These are phyloP conservation scores for Ciona savignyi DNA, from an alignment of 23 tunicate species.

Conservation along the genomic window DNA sequence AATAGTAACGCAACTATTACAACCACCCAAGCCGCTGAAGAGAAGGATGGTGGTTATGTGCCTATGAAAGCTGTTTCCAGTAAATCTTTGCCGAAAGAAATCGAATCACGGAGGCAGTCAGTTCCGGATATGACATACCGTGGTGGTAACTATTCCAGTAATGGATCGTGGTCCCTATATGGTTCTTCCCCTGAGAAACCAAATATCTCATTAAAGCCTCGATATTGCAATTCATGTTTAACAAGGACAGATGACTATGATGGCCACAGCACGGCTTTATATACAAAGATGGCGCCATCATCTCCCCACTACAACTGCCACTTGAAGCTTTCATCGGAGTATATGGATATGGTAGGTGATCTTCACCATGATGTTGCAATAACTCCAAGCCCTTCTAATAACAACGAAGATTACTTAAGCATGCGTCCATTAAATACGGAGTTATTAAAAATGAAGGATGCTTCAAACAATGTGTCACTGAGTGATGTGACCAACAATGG, in stretches of 20 bases:
- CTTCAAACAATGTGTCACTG: background rate
- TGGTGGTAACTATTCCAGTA: background rate
- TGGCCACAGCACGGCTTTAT: background rate
- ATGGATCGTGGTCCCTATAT: constrained; percentile 19
- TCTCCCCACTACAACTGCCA: constrained; percentile 32
- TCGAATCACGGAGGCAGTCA: constrained; percentile 29
- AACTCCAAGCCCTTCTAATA: too few species aligned
- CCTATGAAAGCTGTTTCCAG: constrained; percentile 48
- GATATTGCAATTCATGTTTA: constrained; percentile 2
- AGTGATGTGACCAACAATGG: constrained; percentile 16
- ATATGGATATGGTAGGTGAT: background rate
- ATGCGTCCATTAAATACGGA: constrained; percentile 29
- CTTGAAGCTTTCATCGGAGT: constrained; percentile 11
- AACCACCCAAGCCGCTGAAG: background rate
- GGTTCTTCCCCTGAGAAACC: constrained; percentile 33
- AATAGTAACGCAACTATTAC: constrained; percentile 9
- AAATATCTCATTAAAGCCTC: constrained; percentile 4
- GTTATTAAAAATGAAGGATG: background rate
- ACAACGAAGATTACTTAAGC: constrained; percentile 20
- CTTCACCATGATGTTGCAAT: background rate
- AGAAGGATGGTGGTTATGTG: constrained; percentile 33
- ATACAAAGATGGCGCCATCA: constrained; percentile 19
- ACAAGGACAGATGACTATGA: background rate
- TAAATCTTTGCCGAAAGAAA: constrained; percentile 66
- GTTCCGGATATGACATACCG: constrained; percentile 26